phyloP scores from a whole-genome alignment of 1,140 invertebrate species.

The Hetaerina americana region DNA sequence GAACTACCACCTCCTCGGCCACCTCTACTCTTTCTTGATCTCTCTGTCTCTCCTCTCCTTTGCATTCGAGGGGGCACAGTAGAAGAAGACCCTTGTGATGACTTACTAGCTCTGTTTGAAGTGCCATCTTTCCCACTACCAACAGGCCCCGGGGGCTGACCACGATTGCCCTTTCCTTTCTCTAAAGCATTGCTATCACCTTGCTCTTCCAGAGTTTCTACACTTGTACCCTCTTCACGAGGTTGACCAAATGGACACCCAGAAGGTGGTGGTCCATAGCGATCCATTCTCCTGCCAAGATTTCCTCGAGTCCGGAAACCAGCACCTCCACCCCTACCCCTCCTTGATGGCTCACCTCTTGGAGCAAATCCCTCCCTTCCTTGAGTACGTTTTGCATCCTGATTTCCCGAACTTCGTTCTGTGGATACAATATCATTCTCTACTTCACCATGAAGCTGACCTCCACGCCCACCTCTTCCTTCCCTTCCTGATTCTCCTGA shows the following conservation, averaged over 20 bases:
- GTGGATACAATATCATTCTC: conserved; percentile 20
- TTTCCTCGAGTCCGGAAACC: conserved; percentile 25
- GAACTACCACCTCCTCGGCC: conserved; percentile 8
- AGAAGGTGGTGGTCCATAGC: conserved; percentile 58
- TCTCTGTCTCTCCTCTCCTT: conserved; percentile 19
- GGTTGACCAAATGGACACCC: conserved; percentile 51
- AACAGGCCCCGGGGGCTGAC: conserved; percentile 24
- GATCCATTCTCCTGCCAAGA: conserved; percentile 45
- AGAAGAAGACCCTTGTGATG: not conserved
- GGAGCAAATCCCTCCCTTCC: conserved; percentile 54
- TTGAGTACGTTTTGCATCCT: conserved; percentile 21
- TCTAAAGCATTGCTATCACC: conserved; percentile 28
- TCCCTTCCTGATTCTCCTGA: conserved; percentile 37
- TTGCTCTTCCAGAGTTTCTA: conserved; percentile 16
- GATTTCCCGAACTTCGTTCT: conserved; percentile 20
- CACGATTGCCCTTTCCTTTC: conserved; percentile 26
- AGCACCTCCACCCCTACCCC: conserved; percentile 50
- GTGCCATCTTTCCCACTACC: conserved; percentile 17
- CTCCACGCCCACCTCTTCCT: conserved; percentile 43
- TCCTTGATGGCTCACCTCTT: conserved; percentile 65
- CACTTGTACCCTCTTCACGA: conserved; percentile 18
- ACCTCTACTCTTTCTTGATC: conserved; percentile 14
- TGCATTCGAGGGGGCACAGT: conserved; percentile 21
- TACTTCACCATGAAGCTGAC: conserved; percentile 28
- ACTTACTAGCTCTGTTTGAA: conserved; percentile 2